These are phyloP conservation scores for Buathra laborator DNA, from an alignment of 2,888 invertebrate genomes.

Conservation along the genomic window DNA sequence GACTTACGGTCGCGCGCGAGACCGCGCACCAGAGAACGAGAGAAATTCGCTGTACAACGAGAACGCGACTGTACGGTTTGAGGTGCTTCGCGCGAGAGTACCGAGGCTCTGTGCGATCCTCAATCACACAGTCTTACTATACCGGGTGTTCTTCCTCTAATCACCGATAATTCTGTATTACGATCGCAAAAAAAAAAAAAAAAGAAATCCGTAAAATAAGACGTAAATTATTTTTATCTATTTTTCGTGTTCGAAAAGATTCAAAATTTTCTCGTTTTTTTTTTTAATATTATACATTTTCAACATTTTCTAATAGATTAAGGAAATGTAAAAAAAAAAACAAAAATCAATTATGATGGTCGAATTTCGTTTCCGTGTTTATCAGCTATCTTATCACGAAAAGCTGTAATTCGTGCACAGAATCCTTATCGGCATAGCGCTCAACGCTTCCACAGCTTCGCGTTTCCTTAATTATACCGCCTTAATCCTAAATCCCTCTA, in stretches of 20 bases:
- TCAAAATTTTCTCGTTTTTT: too few species aligned
- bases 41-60: constrained; percentile 65
- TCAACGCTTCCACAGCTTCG: background rate
- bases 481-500: constrained; percentile 14
- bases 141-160: constrained; percentile 55
- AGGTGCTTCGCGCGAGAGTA: constrained; percentile 59
- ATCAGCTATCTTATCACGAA: too few species aligned
- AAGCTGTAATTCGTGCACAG: constrained; percentile 4
- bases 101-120: constrained; percentile 53
- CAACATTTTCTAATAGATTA: too few species aligned
- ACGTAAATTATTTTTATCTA: background rate
- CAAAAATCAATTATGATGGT: background rate
- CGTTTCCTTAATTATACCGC: background rate
- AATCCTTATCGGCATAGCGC: background rate
- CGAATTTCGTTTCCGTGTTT: background rate
- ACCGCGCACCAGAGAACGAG: constrained; percentile 59
- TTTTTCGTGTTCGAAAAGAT: too few species aligned
- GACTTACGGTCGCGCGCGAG: constrained; percentile 61
- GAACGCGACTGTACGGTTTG: constrained; percentile 60
- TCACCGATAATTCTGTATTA: background rate
- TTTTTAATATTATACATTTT: too few species aligned
- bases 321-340: background rate
- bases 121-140: constrained; percentile 60
- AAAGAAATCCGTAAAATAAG: background rate
- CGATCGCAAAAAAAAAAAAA: background rate